phyloP scores from a whole-genome alignment of 37 sponge, comb jelly and placozoan species.

The Aplysina aerophoba region DNA sequence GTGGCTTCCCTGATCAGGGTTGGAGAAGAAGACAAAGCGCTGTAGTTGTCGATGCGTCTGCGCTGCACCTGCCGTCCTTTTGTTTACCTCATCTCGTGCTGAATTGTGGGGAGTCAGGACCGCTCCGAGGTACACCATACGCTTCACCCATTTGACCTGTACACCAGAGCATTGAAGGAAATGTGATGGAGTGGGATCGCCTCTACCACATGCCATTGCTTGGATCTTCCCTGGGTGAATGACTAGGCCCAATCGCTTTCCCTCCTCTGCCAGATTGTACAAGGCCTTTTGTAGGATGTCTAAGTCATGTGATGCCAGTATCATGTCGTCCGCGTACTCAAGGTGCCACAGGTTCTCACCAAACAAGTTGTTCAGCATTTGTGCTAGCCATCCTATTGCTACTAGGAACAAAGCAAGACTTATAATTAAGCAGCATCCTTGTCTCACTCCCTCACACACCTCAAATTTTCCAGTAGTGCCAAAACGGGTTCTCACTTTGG shows the following conservation, averaged over 20 bases:
- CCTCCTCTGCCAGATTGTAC: background rate
- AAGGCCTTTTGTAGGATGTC: slow-evolving; percentile 16
- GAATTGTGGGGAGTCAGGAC: background rate
- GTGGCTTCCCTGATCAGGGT: no score
- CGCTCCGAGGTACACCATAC: slow-evolving; percentile 4
- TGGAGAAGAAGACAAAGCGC: no score
- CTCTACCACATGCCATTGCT: slow-evolving; percentile 21
- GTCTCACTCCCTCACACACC: slow-evolving; percentile 12
- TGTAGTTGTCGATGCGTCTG: no score
- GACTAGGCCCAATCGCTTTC: background rate
- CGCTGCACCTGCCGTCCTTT: no score
- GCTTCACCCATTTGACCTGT: slow-evolving; percentile 13
- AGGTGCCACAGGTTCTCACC: slow-evolving; percentile 5
- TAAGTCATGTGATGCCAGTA: slow-evolving; percentile 10
- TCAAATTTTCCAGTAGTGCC: slow-evolving; percentile 10
- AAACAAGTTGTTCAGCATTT: background rate
- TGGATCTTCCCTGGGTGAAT: slow-evolving; percentile 1
- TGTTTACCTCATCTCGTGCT: no score
- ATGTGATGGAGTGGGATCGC: background rate
- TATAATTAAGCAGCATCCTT: background rate
- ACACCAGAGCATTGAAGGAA: slow-evolving; percentile 12
- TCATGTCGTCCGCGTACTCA: background rate
- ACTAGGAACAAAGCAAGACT: slow-evolving; percentile 13
- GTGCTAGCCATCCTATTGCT: slow-evolving; percentile 17
- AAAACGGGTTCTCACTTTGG: slow-evolving; percentile 7